Evolutionary conservation across 2,797 vertebrate genomes (phyloP).

Genomic region (Paramormyrops hopkinsi): DNA sequence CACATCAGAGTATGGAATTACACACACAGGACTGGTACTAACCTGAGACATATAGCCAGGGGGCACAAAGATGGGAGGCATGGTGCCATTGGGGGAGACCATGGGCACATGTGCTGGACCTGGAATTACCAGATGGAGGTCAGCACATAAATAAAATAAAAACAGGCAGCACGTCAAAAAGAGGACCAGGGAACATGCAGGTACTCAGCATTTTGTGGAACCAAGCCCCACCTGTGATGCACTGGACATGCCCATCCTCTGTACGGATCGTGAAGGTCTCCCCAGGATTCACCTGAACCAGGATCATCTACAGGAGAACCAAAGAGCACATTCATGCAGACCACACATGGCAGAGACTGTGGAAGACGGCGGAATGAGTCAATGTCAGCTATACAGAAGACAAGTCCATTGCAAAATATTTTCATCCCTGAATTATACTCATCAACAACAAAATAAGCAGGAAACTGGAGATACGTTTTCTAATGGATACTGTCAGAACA

Average conservation of each 20-base stretch:
- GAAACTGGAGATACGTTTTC: background rate
- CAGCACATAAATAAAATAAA: background rate
- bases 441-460: background rate
- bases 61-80: constrained; percentile 70
- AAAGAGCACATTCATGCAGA: background rate
- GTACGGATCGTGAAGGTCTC: constrained; percentile 71
- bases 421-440: background rate
- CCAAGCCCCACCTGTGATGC: constrained; percentile 62
- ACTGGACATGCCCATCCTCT: constrained; percentile 67
- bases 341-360: background rate
- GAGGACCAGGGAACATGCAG: background rate
- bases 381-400: background rate
- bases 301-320: constrained; percentile 55
- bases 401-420: background rate
- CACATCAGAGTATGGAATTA: background rate
- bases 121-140: constrained; percentile 30
- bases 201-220: background rate
- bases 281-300: constrained; percentile 73
- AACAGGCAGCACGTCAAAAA: background rate
- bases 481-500: too few species aligned
- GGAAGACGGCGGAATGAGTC: background rate
- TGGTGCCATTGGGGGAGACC: constrained; percentile 69
- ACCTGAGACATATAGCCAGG: constrained; percentile 70
- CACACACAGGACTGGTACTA: background rate
- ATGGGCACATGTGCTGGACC: constrained; percentile 72